Evolutionary conservation across 2,888 invertebrate genomes (phyloP), one percentile per base, ranked within the genome.

Genomic region (Labia minor): DNA sequence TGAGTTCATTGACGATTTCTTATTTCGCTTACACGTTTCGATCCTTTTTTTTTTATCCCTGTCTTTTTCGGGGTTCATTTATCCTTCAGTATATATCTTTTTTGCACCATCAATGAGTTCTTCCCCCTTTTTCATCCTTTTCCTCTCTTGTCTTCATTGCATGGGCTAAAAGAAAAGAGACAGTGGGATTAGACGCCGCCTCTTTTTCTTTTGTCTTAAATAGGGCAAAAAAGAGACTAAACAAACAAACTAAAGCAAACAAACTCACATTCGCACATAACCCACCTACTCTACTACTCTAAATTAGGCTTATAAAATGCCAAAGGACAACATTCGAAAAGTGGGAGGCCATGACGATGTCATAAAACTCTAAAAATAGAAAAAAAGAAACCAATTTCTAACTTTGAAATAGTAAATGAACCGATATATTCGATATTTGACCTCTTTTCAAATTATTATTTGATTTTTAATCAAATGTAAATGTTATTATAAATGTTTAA

Each of bases 1-100:
- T 49, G 49, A 49, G 49, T 49, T 49, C 49, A 49, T 49, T 49
- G n/a, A 49, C 49, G 49, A 49, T 49, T 49, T 49, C 49, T 49
- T 49, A 49, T 16, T 8, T 16, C 49, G 49, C 49, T 49, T 49
- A 49, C 49, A 49, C 49, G 49, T 49, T 33, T 49, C 16, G 49
- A 49, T 49, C 49, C 49, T 49, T 49, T 49, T 49, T 33, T 8
- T 49, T 26, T n/a, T 49, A 11, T 16, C 49, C 49, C 49, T 16
- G 49, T 10, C 49, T 49, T 49, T 49, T 49, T 49, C 26, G 49
- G 49, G 49, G 49, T 49, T 49, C 49, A 49, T 49, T 49, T 49
- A 49, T 49, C 49, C 49, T 49, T 49, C 49, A 49, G 49, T n/a
- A 49, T 33, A 33, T 49, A 49, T 49, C 49, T 49, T 49, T 49